Base-by-base conservation (phyloP, 1,140 invertebrate species). In the Drosophila rhopaloa region DNA sequence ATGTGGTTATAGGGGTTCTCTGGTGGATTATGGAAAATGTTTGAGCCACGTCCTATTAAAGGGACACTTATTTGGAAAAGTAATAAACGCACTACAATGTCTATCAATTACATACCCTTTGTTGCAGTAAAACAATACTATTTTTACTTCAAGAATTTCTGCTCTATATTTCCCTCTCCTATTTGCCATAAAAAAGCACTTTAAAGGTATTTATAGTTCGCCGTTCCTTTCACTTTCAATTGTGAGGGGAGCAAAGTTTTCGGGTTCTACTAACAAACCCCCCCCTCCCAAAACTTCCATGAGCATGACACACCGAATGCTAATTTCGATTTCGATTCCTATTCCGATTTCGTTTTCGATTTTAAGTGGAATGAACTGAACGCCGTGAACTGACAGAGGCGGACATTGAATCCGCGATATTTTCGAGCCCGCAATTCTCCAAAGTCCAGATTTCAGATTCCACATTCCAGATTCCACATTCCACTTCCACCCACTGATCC, bases 341-440 rank as follows among this genome's bases (percentile, higher is more conserved):
- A 29, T 48, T 40, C 13, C 48, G n/a, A 10, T 48, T 59, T 16
- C 14, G 1, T 57, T 29, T 29, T 7, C n/a, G n/a, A 65, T 14
- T 40, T 11, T 14, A n/a, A 32, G 40, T 29, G 13, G 14, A 38
- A 41, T 29, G 35, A 51, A 19, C 16, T 44, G 38, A 41, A 40
- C 62, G 60, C 65, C 48, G 51, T 68, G 37, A 29, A 68, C 16
- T 14, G 48, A 70, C 66, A 68, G 66, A 70, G 62, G 66, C 62
- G 44, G 19, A 29, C 41, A 44, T 16, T 10, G 35, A 13, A 6
- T n/a, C 41, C 29, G 40, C 11, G 24, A 32, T 14, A 32, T 32
- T 11, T 13, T 58, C 5, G 27, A 47, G 24, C 24, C 4, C 8
- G 29, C 29, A 6, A 7, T 32, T 32, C 29, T 32, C 29, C 29